Evolutionary conservation across 1,140 invertebrate genomes (phyloP), one percentile per base, ranked within the genome.

Genomic region (Drosophila neocordata): DNA sequence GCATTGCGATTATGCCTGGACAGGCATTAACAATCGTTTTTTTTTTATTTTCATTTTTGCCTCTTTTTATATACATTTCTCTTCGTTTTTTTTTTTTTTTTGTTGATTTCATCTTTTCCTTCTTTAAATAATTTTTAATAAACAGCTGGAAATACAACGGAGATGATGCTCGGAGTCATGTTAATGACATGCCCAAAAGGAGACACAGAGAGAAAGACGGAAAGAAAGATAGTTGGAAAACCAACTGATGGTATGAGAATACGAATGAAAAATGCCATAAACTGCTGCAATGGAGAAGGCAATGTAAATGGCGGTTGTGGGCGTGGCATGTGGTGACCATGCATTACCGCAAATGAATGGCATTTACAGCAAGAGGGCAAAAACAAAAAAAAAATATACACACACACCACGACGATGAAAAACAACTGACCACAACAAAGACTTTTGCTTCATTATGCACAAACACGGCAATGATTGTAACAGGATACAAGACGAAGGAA

Each of bases 381-480:
- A 13, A 3, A 3, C 3, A 22, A 61, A 31, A 20, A 48, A 44
- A 22, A 3, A 5, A 31, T 1, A 31, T 1, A 31, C 27, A 31
- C 27, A 31, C 27, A 5, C 37, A 38, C 37, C 37, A 13, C 37
- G 37, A 4, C 41, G 41, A 31, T 52, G 22, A 24, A 53, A 44
- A 61, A 27, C 44, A 71, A 53, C 58, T 71, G 48, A 83, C 79
- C 79, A 65, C 79, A 82, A 79, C 75, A 82, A 74, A 71, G 61
- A 52, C 52, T 51, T 44, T 69, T 53, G 37, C 53, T 72, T 83
- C 65, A 82, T 82, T 82, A 82, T 82, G 79, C 79, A 58, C 74
- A 79, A 83, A 67, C 79, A 83, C 79, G 79, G 63, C 56, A 69
- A 69, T 60, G 51, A 70, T 38, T 60, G 66, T 61, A 53, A 69